Base-by-base conservation (phyloP, 2,113 vertebrate species). In the Emberiza fucata region DNA sequence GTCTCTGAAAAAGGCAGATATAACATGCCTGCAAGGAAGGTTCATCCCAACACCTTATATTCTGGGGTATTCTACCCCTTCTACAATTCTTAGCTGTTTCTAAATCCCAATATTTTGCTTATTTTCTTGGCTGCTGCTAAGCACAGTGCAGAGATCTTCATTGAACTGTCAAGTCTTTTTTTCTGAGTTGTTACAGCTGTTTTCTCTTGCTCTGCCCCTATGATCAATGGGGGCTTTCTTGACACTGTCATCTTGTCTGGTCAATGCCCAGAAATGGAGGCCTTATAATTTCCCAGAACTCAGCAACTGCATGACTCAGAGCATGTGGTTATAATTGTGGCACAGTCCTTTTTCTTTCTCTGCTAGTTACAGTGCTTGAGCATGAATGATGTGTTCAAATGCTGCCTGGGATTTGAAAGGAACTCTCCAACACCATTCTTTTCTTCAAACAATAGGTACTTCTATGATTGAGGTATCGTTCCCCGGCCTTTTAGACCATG, bases 211-310 rank as follows among this genome's bases (percentile, higher is more conserved):
- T 96, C 96, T 94, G 76, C 93, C 93, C 90, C 85, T 29, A 8
- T 94, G 95, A 97, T 96, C 96, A 97, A 78, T 96, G 90, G 40
- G 51, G 51, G 47, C 88, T 96, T 96, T 96, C 90, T 94, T 96
- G 85, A 96, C 90, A 96, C 82, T 97, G 93, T 96, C 92, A 92
- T 95, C 93, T 97, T 94, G 92, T 90, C 93, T 96, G 96, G 96
- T 94, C 96, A 95, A 53, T 96, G 93, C 92, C 93, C 95, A 96
- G 92, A 95, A 93, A 69, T 94, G 40, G 68, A 90, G 95, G 92
- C 48, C 94, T 97, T 96, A 96, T 94, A 97, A 95, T 96, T 96
- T 96, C 90, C 80, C 92, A 94, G 95, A 96, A 95, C 86, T 96
- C 88, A 0, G 91, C 80, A 92, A 93, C 95, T 95, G 76, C 61